Evolutionary conservation across 2,113 vertebrate species (phyloP).

Genomic region (Etia nguti): DNA sequence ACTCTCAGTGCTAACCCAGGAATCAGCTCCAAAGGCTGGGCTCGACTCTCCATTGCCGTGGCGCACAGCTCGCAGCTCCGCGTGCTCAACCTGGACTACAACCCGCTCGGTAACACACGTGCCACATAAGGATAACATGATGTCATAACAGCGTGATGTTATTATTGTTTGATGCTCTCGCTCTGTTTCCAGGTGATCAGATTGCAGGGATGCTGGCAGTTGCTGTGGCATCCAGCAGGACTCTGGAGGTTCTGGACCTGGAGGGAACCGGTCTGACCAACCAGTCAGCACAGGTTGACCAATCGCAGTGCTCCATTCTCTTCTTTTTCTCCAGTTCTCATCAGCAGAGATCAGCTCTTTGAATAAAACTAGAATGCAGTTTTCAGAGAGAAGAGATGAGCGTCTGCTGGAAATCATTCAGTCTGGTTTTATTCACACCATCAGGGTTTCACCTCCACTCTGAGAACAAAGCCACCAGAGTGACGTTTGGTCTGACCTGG

Average conservation of each 20-base stretch:
- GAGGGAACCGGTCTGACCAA: conserved; percentile 94
- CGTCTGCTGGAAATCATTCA: neutral
- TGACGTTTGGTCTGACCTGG: neutral
- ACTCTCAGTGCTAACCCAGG: conserved; percentile 93
- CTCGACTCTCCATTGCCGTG: conserved; percentile 87
- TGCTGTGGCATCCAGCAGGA: conserved; percentile 92
- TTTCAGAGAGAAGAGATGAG: neutral
- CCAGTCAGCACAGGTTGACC: conserved; percentile 87
- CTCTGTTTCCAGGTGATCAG: conserved; percentile 81
- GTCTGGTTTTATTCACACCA: neutral
- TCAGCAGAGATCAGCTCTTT: neutral
- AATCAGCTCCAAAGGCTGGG: conserved; percentile 89
- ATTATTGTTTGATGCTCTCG: neutral
- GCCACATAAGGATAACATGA: conserved; percentile 38
- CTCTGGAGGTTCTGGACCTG: conserved; percentile 90
- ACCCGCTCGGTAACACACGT: conserved; percentile 81
- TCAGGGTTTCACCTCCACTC: neutral
- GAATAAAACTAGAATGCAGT: neutral
- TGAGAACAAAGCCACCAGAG: neutral
- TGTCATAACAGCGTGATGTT: neutral
- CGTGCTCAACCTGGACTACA: conserved; percentile 95
- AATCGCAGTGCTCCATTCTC: neutral
- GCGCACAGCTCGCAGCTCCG: conserved; percentile 96
- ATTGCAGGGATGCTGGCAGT: conserved; percentile 93
- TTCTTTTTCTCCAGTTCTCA: neutral